These are phyloP conservation scores for Parauchenoglanis ngamensis DNA, from an alignment of 2,797 vertebrate species.

Conservation along the genomic window DNA sequence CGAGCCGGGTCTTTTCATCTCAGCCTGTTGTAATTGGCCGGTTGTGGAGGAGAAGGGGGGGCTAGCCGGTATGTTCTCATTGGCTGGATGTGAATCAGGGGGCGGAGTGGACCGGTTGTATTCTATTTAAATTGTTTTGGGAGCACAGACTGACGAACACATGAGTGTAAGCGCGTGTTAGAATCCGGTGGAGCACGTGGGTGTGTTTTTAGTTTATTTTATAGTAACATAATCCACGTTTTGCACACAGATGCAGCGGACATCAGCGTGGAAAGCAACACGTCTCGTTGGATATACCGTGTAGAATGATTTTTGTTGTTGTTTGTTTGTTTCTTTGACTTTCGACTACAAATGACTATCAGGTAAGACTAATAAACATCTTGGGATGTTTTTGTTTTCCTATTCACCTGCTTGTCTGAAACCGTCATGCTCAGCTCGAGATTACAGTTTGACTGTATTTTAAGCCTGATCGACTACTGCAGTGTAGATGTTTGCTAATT, in stretches of 20 bases:
- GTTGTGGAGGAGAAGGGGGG: conserved; percentile 14
- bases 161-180: conserved; percentile 63
- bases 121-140: conserved; percentile 73
- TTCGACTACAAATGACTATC: conserved; percentile 62
- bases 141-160: conserved; percentile 62
- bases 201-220: conserved; percentile 32
- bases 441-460: background rate
- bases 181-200: conserved; percentile 52
- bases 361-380: conserved; percentile 64
- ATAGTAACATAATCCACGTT: background rate
- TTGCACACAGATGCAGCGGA: conserved; percentile 1
- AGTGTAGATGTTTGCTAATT: background rate
- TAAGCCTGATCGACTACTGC: background rate
- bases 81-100: conserved; percentile 35
- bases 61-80: conserved; percentile 13
- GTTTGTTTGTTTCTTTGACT: conserved; percentile 4
- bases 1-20: conserved; percentile 9
- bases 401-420: background rate
- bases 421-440: background rate
- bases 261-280: conserved; percentile 42
- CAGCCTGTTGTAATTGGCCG: conserved; percentile 58
- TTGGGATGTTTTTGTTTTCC: background rate
- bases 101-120: conserved; percentile 53
- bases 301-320: conserved; percentile 47
- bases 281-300: conserved; percentile 67